Conservation (phyloP, 2,797 vertebrate genomes). For the Schizopygopsis pylzovi region DNA sequence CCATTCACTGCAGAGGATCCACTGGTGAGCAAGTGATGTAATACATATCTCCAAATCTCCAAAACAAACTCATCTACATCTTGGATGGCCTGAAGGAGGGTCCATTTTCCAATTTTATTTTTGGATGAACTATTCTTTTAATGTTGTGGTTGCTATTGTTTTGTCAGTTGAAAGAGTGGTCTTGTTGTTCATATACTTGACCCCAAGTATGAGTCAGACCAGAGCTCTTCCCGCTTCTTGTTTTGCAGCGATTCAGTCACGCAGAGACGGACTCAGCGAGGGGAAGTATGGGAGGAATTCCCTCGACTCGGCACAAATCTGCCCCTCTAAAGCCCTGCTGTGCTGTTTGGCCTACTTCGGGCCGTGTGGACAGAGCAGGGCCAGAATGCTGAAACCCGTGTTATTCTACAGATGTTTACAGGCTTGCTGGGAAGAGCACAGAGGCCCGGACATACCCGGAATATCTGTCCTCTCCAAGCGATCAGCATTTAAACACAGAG, state of each 20-base stretch:
- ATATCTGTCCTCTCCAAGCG: constrained; percentile 70
- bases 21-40: background rate
- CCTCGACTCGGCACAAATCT: constrained; percentile 70
- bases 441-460: constrained; percentile 76
- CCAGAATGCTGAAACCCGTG: constrained; percentile 66
- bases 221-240: constrained; percentile 57
- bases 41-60: background rate
- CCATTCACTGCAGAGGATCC: background rate
- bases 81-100: background rate
- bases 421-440: constrained; percentile 66
- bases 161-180: background rate
- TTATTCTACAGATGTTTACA: constrained; percentile 73
- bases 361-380: constrained; percentile 69
- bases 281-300: constrained; percentile 76
- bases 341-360: constrained; percentile 71
- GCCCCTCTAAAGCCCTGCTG: constrained; percentile 76
- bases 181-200: background rate
- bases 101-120: background rate
- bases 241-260: constrained; percentile 76
- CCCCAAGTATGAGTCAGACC: background rate
- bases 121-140: background rate
- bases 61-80: background rate
- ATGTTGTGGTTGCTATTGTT: background rate
- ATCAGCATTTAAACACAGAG: constrained; percentile 71
- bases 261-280: constrained; percentile 70